These are phyloP conservation scores for Drosophila imparisetae DNA, from an alignment of 2,888 invertebrate genomes.

Conservation along the genomic window DNA sequence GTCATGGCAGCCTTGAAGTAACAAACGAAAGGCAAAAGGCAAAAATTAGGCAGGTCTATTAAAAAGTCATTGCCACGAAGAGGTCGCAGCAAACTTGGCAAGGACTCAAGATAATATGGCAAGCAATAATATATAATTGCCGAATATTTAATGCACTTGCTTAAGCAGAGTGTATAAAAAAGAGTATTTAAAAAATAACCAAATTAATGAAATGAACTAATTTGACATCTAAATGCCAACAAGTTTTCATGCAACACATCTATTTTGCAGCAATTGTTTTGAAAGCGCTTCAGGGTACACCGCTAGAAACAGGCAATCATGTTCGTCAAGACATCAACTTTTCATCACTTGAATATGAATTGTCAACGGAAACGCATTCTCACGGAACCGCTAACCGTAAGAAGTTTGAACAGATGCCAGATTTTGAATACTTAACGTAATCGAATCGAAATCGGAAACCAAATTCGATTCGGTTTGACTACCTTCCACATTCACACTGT, in stretches of 20 bases:
- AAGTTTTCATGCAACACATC: not conserved
- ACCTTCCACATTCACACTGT: not conserved
- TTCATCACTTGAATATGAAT: too few relatives aligned
- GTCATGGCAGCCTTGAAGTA: conserved; percentile 30
- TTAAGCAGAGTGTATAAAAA: not conserved
- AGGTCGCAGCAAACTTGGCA: conserved; percentile 11
- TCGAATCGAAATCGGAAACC: not conserved
- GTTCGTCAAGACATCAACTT: too few relatives aligned
- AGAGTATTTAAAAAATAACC: not conserved
- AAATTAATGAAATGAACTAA: not conserved
- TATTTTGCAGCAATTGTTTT: not conserved
- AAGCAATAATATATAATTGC: not conserved
- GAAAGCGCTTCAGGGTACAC: not conserved
- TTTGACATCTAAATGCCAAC: not conserved
- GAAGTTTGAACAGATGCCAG: not conserved
- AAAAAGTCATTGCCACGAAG: conserved; percentile 50
- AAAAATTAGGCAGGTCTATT: conserved; percentile 53
- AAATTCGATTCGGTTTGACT: not conserved
- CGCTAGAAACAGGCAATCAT: not conserved
- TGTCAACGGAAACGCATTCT: too few relatives aligned
- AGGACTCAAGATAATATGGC: conserved; percentile 33
- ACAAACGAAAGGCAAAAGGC: conserved; percentile 28
- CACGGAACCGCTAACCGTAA: too few relatives aligned
- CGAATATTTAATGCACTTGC: conserved; percentile 11
- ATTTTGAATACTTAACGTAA: not conserved